Evolutionary conservation across 2,797 vertebrate genomes (phyloP), one percentile per base, ranked within the genome.

Genomic region (Luscinia luscinia): DNA sequence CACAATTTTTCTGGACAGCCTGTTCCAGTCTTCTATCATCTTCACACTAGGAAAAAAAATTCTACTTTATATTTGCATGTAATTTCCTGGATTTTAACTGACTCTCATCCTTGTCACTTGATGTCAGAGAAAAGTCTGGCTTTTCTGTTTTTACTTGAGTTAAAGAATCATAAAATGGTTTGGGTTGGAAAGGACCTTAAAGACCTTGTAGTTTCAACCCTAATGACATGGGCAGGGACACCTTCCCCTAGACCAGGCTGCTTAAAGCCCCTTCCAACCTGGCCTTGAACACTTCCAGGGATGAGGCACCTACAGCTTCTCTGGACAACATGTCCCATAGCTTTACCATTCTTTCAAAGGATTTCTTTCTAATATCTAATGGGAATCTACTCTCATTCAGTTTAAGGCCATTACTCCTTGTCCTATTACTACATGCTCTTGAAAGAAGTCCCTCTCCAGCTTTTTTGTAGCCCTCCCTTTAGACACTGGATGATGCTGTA

Each of bases 181-280:
- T 66, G 18, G 12, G 6, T 11, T 59, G 30, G 34, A 84, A 59
- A 30, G 6, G 5, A 59, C 19, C 18, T 59, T 52, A 41, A 46
- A 59, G 9, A 48, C 13, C 11, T 9, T 12, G 11, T 36, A 6
- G 2, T 48, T 72, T 13, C 34, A 72, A 4, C 18, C 9, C 26
- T 34, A 30, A 40, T 54, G 52, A 30, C 0, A 0, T 24, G 9
- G 40, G 52, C 22, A 66, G 46, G 26, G 26, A 15, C 38, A 38
- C 38, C 38, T 38, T 38, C 38, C 38, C 11, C 38, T 38, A 38
- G 38, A 38, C 8, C 23, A 67, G 46, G 34, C 17, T 48, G 12
- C 19, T 66, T 14, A 54, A 72, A 73, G 30, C 5, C 15, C 13
- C 20, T 41, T 24, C 15, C 40, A 54, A 18, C 4, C 46, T 28